These are phyloP conservation scores for Zoanthus gigantus DNA, from an alignment of 92 coral and sea anemone species.

Conservation along the genomic window DNA sequence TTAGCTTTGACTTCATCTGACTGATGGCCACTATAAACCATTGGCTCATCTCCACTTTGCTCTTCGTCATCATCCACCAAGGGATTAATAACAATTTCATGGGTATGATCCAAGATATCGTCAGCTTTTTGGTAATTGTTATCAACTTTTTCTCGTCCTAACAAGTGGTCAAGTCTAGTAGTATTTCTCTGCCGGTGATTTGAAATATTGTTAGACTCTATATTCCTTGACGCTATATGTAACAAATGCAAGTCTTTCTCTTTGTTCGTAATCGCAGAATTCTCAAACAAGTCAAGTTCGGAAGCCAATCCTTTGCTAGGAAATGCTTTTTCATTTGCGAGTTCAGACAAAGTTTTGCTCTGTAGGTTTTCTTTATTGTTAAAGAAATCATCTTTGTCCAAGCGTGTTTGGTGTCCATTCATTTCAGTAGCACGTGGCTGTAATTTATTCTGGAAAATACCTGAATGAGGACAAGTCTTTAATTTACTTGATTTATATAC, in stretches of 20 bases:
- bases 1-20: background rate
- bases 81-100: background rate
- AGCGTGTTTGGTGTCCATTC: background rate
- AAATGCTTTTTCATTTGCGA: background rate
- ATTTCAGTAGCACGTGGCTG: background rate
- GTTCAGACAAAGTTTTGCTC: background rate
- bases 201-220: background rate
- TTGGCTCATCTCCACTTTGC: background rate
- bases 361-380: background rate
- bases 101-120: constrained; percentile 27
- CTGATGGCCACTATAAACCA: background rate
- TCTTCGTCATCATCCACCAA: too few relatives aligned
- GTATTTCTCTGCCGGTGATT: background rate
- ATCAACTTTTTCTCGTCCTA: background rate
- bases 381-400: background rate
- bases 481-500: too few relatives aligned
- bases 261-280: too few relatives aligned
- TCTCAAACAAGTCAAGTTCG: too few relatives aligned
- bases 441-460: constrained; percentile 62
- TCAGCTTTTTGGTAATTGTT: background rate
- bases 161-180: background rate
- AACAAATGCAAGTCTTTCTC: background rate
- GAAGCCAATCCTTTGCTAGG: background rate
- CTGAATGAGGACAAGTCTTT: constrained; percentile 24
- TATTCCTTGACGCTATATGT: background rate